These are phyloP conservation scores for Mechanitis mazaeus DNA, from an alignment of 2,888 invertebrate species.

Conservation along the genomic window DNA sequence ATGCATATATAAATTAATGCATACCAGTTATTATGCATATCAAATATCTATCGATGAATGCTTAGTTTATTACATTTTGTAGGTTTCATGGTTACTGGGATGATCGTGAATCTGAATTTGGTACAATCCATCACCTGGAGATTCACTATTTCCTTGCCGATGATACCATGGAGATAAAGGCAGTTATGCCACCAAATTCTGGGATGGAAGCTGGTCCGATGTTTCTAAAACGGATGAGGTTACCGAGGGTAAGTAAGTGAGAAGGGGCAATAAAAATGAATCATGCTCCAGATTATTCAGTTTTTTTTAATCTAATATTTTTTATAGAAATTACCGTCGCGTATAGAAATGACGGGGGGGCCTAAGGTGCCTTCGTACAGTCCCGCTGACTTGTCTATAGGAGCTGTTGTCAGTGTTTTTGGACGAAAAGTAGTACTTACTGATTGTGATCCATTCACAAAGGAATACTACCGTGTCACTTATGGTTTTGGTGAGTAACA, in stretches of 20 bases:
- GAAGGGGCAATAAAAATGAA: neutral
- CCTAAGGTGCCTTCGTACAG: conserved; percentile 68
- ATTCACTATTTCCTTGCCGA: conserved; percentile 91
- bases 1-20: too few relatives aligned
- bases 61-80: neutral
- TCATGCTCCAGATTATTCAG: neutral
- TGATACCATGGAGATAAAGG: conserved; percentile 92
- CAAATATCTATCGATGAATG: too few relatives aligned
- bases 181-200: conserved; percentile 80
- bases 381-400: conserved; percentile 88
- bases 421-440: conserved; percentile 88
- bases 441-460: conserved; percentile 91
- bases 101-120: conserved; percentile 85
- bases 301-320: neutral
- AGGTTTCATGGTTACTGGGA: conserved; percentile 95
- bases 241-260: conserved; percentile 81
- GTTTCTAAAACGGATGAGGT: conserved; percentile 84
- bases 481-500: conserved; percentile 75
- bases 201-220: conserved; percentile 83
- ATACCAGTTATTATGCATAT: too few relatives aligned
- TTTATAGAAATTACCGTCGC: conserved; percentile 58
- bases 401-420: conserved; percentile 86
- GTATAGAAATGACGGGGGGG: conserved; percentile 64
- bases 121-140: conserved; percentile 85
- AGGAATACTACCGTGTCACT: conserved; percentile 86